Conservation (phyloP, 1,140 invertebrate genomes). For the Pygmarrhopalites habei region DNA sequence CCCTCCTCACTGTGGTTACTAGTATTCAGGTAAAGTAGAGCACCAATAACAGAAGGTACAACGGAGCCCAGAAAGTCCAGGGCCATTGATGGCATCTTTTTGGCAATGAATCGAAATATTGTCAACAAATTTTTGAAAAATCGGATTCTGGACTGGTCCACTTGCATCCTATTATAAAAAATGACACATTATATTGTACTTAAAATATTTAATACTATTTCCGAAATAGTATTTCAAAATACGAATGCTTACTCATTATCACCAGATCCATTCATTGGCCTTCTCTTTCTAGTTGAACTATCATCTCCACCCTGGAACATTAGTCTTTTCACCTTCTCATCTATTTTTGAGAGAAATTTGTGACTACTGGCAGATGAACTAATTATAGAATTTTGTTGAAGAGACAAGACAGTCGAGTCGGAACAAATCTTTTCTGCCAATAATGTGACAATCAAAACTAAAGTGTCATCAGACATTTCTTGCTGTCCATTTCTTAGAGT, state of each 20-base stretch:
- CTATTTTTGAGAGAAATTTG: background rate
- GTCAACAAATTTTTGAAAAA: background rate
- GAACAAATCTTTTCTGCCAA: slow-evolving; percentile 15
- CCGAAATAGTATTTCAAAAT: background rate
- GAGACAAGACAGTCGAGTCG: background rate
- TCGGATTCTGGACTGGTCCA: background rate
- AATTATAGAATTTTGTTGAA: slow-evolving; percentile 1
- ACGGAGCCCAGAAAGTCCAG: background rate
- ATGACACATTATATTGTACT: no score
- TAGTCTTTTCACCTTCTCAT: background rate
- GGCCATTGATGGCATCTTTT: background rate
- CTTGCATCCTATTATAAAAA: no score
- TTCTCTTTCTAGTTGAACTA: background rate
- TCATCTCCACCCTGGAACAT: background rate
- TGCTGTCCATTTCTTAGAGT: background rate
- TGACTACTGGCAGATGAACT: background rate
- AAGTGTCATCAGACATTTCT: slow-evolving; percentile 9
- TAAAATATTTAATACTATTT: background rate
- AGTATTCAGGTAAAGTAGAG: background rate
- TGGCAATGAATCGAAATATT: background rate
- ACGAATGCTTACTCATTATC: background rate
- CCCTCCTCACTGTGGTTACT: background rate
- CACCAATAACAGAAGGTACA: background rate
- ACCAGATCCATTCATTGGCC: background rate
- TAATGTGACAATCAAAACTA: slow-evolving; percentile 8